Conservation (phyloP, 2,113 vertebrate species). For the Uropsilus gracilis region DNA sequence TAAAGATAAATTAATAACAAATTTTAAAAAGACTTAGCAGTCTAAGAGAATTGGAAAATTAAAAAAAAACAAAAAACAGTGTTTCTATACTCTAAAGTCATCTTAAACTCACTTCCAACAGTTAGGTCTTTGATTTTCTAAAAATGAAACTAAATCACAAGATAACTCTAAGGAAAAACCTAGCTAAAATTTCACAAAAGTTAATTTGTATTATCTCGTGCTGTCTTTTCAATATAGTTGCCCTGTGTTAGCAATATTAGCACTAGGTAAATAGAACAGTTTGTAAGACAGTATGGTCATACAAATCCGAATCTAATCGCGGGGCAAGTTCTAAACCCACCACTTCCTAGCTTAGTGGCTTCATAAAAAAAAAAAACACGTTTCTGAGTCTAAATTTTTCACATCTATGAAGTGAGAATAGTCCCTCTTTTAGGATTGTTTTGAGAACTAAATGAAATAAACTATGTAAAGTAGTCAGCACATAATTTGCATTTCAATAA, state of each 20-base stretch:
- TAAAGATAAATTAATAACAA: not conserved
- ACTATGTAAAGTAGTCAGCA: not conserved
- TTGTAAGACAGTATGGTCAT: not conserved
- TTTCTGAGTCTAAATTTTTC: not conserved
- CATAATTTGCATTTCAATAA: not conserved
- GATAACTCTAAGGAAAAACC: not conserved
- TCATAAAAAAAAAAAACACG: not conserved
- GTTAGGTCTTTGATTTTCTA: not conserved
- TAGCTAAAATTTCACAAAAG: not conserved
- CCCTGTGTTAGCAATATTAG: not conserved
- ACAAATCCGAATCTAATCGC: not conserved
- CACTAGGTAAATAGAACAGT: not conserved
- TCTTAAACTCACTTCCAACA: not conserved
- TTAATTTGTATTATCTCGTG: not conserved
- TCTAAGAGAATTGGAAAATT: not conserved
- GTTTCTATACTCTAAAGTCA: not conserved
- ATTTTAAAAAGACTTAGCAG: not conserved
- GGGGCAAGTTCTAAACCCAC: not conserved
- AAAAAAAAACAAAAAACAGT: not conserved
- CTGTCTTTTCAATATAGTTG: not conserved
- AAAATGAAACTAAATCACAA: constrained; percentile 5
- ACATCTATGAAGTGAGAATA: not conserved
- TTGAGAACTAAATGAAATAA: not conserved
- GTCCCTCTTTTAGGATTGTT: not conserved
- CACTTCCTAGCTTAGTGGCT: not conserved